phyloP scores from a whole-genome alignment of 2,888 invertebrate genomes.

The Charanyca ferruginea region DNA sequence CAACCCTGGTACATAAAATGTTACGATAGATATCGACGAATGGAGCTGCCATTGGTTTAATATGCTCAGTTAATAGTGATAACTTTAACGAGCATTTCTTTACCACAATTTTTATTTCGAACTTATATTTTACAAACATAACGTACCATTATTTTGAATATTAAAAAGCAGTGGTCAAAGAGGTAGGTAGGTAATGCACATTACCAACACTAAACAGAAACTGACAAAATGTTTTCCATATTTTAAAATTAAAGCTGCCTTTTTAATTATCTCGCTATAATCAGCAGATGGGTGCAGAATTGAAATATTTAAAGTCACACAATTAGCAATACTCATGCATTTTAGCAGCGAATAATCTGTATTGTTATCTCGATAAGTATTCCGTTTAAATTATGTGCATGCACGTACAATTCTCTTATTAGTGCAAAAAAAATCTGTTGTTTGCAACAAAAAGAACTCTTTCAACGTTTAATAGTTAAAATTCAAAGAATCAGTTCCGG shows the following conservation, averaged over 20 bases:
- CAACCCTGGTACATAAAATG: slow-evolving; percentile 29
- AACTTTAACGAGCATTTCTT: slow-evolving; percentile 27
- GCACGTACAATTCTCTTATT: not conserved
- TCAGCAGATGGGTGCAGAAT: not conserved
- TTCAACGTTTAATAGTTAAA: slow-evolving; percentile 14
- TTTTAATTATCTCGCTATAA: not conserved
- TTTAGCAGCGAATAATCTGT: not conserved
- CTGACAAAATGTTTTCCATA: not conserved
- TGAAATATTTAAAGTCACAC: not conserved
- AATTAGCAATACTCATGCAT: slow-evolving; percentile 2
- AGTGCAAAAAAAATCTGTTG: slow-evolving; percentile 10
- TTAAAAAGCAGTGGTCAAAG: not conserved
- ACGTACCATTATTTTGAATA: slow-evolving; percentile 3
- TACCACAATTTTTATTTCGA: slow-evolving; percentile 30
- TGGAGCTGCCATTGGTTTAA: slow-evolving; percentile 23
- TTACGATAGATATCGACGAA: slow-evolving; percentile 34
- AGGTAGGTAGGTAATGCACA: too few species aligned
- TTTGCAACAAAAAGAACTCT: slow-evolving; percentile 24
- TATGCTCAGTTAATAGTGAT: slow-evolving; percentile 32
- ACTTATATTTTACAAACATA: slow-evolving; percentile 7
- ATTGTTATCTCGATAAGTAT: not conserved
- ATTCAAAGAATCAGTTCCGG: slow-evolving; percentile 51
- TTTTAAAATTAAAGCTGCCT: not conserved
- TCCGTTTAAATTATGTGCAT: slow-evolving; percentile 4
- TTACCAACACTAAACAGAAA: not conserved